Conservation (phyloP, 2,113 vertebrate genomes). For the Rissa tridactyla region DNA sequence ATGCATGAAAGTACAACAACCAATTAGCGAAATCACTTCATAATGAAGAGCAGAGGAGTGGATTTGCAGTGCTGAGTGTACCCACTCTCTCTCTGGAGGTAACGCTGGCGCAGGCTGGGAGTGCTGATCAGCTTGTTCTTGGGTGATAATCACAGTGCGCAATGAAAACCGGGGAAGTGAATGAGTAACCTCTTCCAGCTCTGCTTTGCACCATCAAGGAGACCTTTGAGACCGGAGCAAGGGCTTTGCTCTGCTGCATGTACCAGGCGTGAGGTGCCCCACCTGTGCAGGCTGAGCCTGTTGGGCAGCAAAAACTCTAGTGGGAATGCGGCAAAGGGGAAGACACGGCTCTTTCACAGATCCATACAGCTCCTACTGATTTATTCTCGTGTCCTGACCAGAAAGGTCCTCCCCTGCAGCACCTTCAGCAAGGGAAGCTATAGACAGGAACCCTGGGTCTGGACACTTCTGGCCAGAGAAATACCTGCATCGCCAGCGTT, state of each 20-base stretch:
- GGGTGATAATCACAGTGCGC: not conserved
- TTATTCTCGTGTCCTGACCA: not conserved
- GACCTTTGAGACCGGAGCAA: not conserved
- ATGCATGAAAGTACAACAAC: not conserved
- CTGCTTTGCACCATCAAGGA: not conserved
- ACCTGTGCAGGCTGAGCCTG: not conserved
- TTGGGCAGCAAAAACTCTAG: not conserved
- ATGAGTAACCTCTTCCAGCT: not conserved
- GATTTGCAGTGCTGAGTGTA: not conserved
- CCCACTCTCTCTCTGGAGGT: constrained; percentile 32
- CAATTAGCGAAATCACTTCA: constrained; percentile 41
- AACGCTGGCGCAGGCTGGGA: not conserved
- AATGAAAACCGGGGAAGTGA: not conserved
- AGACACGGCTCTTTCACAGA: not conserved
- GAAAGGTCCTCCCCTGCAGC: not conserved
- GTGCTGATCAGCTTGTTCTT: not conserved
- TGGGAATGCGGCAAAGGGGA: not conserved
- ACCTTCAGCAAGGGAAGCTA: not conserved
- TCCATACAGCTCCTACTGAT: not conserved
- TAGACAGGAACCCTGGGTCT: not conserved
- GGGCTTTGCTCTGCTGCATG: not conserved
- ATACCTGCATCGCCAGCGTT: accelerated
- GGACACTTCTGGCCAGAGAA: not conserved
- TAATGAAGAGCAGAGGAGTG: constrained; percentile 44
- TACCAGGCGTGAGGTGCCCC: not conserved